These are phyloP conservation scores for Campoplex nolae DNA, from an alignment of 2,888 invertebrate species.

Conservation along the genomic window DNA sequence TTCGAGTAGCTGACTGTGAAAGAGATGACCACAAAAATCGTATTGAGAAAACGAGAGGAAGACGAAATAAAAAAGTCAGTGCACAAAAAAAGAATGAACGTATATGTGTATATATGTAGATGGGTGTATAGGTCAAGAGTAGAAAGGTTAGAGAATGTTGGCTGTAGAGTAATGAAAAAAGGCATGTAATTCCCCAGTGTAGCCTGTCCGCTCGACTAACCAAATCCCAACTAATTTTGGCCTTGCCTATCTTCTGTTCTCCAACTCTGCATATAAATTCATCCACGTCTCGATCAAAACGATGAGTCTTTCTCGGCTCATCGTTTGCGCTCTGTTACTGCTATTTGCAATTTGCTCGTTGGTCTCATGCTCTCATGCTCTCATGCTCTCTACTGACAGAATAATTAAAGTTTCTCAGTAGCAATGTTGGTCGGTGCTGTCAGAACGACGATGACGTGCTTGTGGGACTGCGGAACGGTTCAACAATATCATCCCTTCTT, in stretches of 20 bases:
- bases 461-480: conserved; percentile 8
- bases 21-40: conserved; percentile 25
- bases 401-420: conserved; percentile 51
- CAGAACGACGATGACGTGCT: conserved; percentile 1
- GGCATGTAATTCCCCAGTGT: conserved; percentile 19
- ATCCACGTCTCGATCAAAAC: conserved; percentile 31
- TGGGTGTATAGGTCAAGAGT: neutral
- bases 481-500: neutral
- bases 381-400: conserved; percentile 25
- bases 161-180: conserved; percentile 38
- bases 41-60: conserved; percentile 43
- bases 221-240: conserved; percentile 44
- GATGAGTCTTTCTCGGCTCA: conserved; percentile 22
- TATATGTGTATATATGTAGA: neutral
- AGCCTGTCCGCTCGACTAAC: conserved; percentile 50
- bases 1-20: conserved; percentile 7
- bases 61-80: conserved; percentile 23
- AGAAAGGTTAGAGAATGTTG: neutral
- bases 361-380: too few species aligned
- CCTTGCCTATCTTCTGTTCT: neutral
- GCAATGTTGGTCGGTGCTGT: neutral
- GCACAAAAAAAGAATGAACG: neutral
- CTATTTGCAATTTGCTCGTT: conserved; percentile 4
- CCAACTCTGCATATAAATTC: neutral
- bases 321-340: conserved; percentile 9